Evolutionary conservation across 2,888 invertebrate species (phyloP).

Genomic region (Mycalesis mineus): DNA sequence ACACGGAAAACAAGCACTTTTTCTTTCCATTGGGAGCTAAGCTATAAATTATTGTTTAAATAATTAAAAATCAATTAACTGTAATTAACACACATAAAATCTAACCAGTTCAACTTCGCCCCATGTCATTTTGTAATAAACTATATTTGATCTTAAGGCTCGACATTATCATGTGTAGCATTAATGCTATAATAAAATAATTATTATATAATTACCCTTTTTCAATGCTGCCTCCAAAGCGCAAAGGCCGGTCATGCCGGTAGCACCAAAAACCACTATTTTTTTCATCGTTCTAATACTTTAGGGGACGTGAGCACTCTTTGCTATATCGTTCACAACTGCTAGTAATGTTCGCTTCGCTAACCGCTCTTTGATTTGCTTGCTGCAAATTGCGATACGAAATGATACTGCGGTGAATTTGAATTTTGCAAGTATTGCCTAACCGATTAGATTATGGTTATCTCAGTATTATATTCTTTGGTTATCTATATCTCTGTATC

Average conservation of each 20-base stretch:
- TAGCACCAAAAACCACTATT: constrained; percentile 89
- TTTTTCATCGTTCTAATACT: constrained; percentile 80
- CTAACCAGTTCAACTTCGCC: too few relatives aligned
- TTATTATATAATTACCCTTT: constrained; percentile 79
- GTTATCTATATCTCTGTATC: constrained; percentile 16
- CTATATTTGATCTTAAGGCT: too few relatives aligned
- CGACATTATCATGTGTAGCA: too few relatives aligned
- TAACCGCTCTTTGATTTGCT: too few relatives aligned
- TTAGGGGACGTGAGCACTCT: not conserved
- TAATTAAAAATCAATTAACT: too few relatives aligned
- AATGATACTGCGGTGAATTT: not conserved
- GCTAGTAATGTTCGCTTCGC: not conserved
- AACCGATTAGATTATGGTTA: constrained; percentile 24
- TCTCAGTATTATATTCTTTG: constrained; percentile 20
- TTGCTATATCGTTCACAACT: constrained; percentile 3
- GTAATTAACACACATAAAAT: too few relatives aligned
- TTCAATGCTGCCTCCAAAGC: constrained; percentile 86
- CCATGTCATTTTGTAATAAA: too few relatives aligned
- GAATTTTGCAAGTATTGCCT: constrained; percentile 2
- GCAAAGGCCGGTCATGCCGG: constrained; percentile 89
- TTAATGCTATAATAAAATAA: too few relatives aligned
- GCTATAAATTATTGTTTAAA: too few relatives aligned
- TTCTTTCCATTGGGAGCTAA: too few relatives aligned
- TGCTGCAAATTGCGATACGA: too few relatives aligned
- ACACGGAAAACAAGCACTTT: too few relatives aligned